Base-by-base conservation (phyloP, 2,888 invertebrate species). In the Cantharis flavilabris region DNA sequence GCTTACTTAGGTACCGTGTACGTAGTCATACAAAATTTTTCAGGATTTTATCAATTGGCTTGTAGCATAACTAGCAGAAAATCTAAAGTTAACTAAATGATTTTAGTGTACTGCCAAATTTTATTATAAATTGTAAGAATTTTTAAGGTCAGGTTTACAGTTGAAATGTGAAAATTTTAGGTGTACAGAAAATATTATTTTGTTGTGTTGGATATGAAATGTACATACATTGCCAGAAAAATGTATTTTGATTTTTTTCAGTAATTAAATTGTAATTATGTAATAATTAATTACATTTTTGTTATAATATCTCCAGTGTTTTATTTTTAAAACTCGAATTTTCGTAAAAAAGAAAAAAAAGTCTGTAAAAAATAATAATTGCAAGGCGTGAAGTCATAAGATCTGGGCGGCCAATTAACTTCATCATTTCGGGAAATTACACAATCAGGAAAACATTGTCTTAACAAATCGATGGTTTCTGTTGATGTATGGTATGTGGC, bases 1-100 rank as follows among this genome's bases (percentile, higher is more conserved):
- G 90, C 93, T 23, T 99, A 99, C 88, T 91, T 99, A 73, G 91
- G 92, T n/a, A 85, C 93, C 5, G 92, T 98, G n/a, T 98, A 97
- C 89, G 91, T 96, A 83, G 90, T 93, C 11, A 92, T 97, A 77
- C 93, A 94, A 80, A 89, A 93, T 81, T 94, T 95, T 86, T 92
- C 95, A 10, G 85, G 88, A 5, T 89, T 94, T 79, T 95, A 95
- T 87, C 89, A 90, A 2, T 88, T 92, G 71, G 91, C 92, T 80
- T 92, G 92, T 80, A 90, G 90, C 81, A 82, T 92, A 77, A 86
- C 86, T 20, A 69, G 49, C 28, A 72, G 49, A 69, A 77, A 77
- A 62, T 69, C 79, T 63, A 83, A 82, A 72, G 75, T 76, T 18
- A 77, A 81, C 33, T 70, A 70, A 30, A 0, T 64, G 14, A 28